Evolutionary conservation across 2,888 invertebrate genomes (phyloP), one percentile per base, ranked within the genome.

Genomic region (Nebria salina): DNA sequence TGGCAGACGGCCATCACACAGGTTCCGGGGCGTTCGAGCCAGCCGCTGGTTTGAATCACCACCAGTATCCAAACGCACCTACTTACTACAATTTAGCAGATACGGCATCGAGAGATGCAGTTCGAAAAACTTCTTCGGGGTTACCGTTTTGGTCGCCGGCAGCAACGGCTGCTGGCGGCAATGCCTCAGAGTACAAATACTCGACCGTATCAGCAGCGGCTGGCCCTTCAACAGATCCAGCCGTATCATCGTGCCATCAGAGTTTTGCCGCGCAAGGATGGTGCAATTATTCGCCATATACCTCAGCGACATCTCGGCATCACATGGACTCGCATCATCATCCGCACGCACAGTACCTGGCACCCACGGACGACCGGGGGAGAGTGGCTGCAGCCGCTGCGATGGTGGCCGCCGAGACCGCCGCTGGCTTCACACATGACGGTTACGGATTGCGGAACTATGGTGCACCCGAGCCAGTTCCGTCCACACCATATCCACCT

Each of bases 371-470:
- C 85, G 94, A 94, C 85, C 92, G 94, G 84, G 92, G 93, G 84
- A 90, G 94, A 84, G 92, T 92, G 65, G 92, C 92, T 82, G 89
- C 89, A 1, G 90, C 90, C 11, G 89, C 91, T 54, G 91, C 91
- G 65, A 90, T 90, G 88, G 90, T 91, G 82, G 91, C 88, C 68
- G 90, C 91, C 66, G 92, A 91, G 83, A 92, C 92, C 83, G 91
- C 92, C 7, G 90, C 91, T 77, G 91, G 92, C 83, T 95, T 94
- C 88, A 91, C 93, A 65, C 95, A 89, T 83, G 87, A 88, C 79
- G 92, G 94, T 81, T 95, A 95, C 87, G 93, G 93, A 77, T 91
- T 95, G 81, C 91, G 95, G 86, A 95, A 94, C 89, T 95, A 95
- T 88, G 91, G 90, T 64, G 92, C 91, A 77, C 93, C 93, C 2